Conservation (phyloP, 2,888 invertebrate genomes). For the Poecilobothrus nobilitatus region DNA sequence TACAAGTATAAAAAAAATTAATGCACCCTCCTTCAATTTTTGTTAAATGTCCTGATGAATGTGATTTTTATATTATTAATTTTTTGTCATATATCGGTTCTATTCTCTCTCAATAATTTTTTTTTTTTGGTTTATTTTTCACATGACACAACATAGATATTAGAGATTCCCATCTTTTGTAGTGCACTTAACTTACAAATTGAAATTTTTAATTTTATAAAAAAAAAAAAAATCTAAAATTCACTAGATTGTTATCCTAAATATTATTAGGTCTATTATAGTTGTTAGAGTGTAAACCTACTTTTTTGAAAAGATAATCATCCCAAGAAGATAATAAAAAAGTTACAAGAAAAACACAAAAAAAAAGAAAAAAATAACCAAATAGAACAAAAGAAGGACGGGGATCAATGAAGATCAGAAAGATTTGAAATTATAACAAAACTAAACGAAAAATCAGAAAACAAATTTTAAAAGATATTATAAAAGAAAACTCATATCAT, state of each 20-base stretch:
- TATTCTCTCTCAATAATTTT: not conserved
- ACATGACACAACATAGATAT: constrained; percentile 2
- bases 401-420: not conserved
- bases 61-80: too few species aligned
- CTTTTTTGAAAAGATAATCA: not conserved
- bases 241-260: not conserved
- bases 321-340: not conserved
- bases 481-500: not conserved
- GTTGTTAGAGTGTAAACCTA: not conserved
- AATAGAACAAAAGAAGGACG: not conserved
- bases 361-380: not conserved
- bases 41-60: too few species aligned
- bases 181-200: too few species aligned
- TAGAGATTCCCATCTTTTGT: not conserved
- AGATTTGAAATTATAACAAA: not conserved
- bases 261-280: not conserved
- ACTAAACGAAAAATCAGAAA: too few species aligned
- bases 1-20: too few species aligned
- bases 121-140: not conserved
- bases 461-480: too few species aligned
- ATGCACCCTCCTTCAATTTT: too few species aligned
- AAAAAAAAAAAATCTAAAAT: not conserved
- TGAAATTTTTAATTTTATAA: not conserved
- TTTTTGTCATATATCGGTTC: too few species aligned
- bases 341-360: not conserved